These are phyloP conservation scores for Pseudolaguvia tuberculata DNA, from an alignment of 2,113 vertebrate species.

Conservation along the genomic window DNA sequence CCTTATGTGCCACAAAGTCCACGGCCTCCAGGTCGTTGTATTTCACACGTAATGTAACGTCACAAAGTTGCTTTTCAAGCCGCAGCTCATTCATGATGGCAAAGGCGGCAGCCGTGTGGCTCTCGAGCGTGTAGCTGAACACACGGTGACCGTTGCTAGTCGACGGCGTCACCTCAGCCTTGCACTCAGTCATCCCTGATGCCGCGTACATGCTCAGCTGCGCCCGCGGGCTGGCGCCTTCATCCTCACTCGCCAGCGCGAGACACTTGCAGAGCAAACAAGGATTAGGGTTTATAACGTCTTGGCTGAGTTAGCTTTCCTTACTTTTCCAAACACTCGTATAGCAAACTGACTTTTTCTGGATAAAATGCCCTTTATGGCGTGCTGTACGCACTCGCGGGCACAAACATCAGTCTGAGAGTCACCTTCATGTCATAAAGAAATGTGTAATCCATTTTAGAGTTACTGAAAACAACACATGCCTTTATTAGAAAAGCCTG, in stretches of 20 bases:
- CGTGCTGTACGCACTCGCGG: not conserved
- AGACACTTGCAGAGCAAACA: constrained; percentile 8
- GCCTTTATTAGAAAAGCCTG: constrained; percentile 16
- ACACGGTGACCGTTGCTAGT: constrained; percentile 80
- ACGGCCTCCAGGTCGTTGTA: constrained; percentile 73
- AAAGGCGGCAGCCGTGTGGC: constrained; percentile 85
- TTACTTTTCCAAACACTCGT: no score
- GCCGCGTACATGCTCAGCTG: constrained; percentile 60
- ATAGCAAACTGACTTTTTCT: not conserved
- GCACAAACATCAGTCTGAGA: not conserved
- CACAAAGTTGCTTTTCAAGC: constrained; percentile 80
- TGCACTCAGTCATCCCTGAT: constrained; percentile 77
- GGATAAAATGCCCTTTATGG: not conserved
- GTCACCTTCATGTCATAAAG: constrained; percentile 1
- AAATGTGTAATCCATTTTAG: constrained; percentile 4
- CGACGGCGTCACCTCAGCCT: constrained; percentile 88
- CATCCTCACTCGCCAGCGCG: constrained; percentile 60
- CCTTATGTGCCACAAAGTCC: constrained; percentile 85
- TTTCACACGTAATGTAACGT: constrained; percentile 84
- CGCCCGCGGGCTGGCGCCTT: constrained; percentile 40
- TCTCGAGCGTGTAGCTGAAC: constrained; percentile 86
- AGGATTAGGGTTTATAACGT: not conserved
- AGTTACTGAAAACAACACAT: constrained; percentile 1
- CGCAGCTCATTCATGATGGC: constrained; percentile 91
- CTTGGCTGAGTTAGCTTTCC: not conserved